Evolutionary conservation across 1,140 invertebrate species (phyloP).

Genomic region (Euwallacea similis): DNA sequence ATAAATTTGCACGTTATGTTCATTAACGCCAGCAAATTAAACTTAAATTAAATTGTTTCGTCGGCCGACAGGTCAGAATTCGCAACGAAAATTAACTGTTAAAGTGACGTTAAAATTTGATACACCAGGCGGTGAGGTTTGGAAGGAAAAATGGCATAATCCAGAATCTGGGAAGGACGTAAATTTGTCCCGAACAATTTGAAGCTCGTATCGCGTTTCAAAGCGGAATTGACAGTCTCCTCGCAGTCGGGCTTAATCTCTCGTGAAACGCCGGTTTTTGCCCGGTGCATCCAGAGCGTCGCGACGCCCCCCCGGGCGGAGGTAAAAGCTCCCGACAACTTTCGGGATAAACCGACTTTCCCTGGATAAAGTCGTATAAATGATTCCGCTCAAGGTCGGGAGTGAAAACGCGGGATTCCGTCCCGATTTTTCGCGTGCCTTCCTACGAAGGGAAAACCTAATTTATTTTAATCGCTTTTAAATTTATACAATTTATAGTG

Average conservation of each 20-base stretch:
- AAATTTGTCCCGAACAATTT: slow-evolving; percentile 29
- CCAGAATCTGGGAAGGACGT: no score
- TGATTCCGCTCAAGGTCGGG: slow-evolving; percentile 14
- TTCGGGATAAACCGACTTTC: slow-evolving; percentile 25
- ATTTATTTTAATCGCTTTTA: slow-evolving; percentile 23
- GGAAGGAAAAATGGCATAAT: no score
- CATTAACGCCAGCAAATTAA: slow-evolving; percentile 32
- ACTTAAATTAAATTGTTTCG: slow-evolving; percentile 34
- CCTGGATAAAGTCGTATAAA: slow-evolving; percentile 26
- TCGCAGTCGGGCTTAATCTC: slow-evolving; percentile 35
- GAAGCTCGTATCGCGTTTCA: slow-evolving; percentile 34
- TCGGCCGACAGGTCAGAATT: slow-evolving; percentile 30
- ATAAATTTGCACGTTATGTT: slow-evolving; percentile 36
- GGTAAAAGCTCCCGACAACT: slow-evolving; percentile 26
- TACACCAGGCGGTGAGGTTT: no score
- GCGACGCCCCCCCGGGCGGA: not conserved
- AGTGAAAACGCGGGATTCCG: no score
- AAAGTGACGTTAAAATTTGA: no score
- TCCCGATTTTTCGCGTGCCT: no score
- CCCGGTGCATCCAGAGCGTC: slow-evolving; percentile 7
- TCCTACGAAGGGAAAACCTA: slow-evolving; percentile 3
- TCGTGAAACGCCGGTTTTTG: slow-evolving; percentile 40
- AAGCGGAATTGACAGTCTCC: slow-evolving; percentile 36
- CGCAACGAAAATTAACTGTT: not conserved
- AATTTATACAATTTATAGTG: slow-evolving; percentile 3